Conservation (phyloP, 2,113 vertebrate genomes). For the Cynoglossus semilaevis region DNA sequence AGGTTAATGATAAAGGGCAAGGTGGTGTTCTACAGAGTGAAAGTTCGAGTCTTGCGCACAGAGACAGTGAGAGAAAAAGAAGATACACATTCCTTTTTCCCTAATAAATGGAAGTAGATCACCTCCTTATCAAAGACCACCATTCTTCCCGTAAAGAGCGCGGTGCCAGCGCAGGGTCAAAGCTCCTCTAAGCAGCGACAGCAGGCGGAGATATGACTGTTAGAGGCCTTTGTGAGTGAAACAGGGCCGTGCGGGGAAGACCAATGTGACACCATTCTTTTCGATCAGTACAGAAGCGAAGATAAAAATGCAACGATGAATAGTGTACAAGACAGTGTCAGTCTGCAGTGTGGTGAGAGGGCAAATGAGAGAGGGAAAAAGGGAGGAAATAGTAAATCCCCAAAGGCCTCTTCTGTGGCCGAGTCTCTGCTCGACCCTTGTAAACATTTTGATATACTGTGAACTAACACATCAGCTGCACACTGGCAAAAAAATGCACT, state of each 20-base stretch:
- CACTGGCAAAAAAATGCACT: not conserved
- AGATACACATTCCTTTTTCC: slow-evolving; percentile 36
- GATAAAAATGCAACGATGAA: slow-evolving; percentile 23
- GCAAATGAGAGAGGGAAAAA: not conserved
- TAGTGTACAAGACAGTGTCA: slow-evolving; percentile 16
- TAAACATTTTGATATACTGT: slow-evolving; percentile 41
- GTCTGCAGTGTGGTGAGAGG: slow-evolving; percentile 1
- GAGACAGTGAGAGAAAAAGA: slow-evolving; percentile 21
- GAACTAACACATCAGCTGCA: slow-evolving; percentile 19
- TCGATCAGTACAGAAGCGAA: slow-evolving; percentile 36
- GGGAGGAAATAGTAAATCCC: slow-evolving; percentile 8
- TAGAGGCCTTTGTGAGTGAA: slow-evolving; percentile 58
- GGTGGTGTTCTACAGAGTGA: not conserved
- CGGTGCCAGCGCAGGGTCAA: slow-evolving; percentile 53
- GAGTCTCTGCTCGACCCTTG: slow-evolving; percentile 5
- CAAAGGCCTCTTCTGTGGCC: not conserved
- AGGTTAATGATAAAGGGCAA: not conserved
- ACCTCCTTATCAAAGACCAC: slow-evolving; percentile 66
- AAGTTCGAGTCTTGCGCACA: not conserved
- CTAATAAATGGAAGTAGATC: slow-evolving; percentile 56
- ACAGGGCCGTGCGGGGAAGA: slow-evolving; percentile 48
- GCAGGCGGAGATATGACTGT: slow-evolving; percentile 56
- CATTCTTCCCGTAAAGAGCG: slow-evolving; percentile 69
- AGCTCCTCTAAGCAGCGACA: slow-evolving; percentile 59
- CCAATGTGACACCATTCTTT: slow-evolving; percentile 58